Conservation (phyloP, 2,797 vertebrate genomes). For the Sphaeramia orbicularis region DNA sequence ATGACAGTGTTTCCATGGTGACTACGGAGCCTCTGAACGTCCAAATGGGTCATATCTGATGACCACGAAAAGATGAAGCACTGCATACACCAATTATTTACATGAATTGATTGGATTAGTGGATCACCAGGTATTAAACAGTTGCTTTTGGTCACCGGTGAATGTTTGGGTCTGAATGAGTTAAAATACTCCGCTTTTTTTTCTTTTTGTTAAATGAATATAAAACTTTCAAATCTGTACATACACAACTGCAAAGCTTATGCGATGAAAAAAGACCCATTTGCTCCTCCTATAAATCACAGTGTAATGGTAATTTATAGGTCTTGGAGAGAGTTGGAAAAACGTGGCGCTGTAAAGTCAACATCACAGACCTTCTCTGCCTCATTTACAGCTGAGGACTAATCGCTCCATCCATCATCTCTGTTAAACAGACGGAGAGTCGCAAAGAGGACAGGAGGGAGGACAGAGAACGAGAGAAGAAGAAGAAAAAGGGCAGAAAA, state of each 20-base stretch:
- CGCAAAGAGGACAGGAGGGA: constrained; percentile 1
- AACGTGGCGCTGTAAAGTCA: constrained; percentile 37
- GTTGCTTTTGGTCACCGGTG: no score
- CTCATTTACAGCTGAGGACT: constrained; percentile 47
- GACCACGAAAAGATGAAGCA: no score
- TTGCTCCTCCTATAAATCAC: constrained; percentile 30
- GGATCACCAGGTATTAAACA: no score
- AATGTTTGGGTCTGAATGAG: no score
- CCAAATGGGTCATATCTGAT: no score
- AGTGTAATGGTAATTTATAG: constrained; percentile 32
- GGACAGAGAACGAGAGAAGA: not conserved
- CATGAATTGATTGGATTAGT: no score
- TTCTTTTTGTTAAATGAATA: not conserved
- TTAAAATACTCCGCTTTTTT: no score
- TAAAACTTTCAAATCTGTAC: not conserved
- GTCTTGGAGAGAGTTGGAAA: constrained; percentile 33
- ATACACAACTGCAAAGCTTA: constrained; percentile 4
- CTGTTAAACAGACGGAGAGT: constrained; percentile 19
- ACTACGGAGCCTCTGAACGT: no score
- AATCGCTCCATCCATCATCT: constrained; percentile 56
- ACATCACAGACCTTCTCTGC: constrained; percentile 31
- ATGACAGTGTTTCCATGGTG: no score
- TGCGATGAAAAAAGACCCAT: constrained; percentile 5
- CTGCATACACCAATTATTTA: no score
- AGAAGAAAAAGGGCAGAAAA: constrained; percentile 16